Evolutionary conservation across 2,888 invertebrate species (phyloP), one percentile per base, ranked within the genome.

Genomic region (Bhutanitis thaidina): DNA sequence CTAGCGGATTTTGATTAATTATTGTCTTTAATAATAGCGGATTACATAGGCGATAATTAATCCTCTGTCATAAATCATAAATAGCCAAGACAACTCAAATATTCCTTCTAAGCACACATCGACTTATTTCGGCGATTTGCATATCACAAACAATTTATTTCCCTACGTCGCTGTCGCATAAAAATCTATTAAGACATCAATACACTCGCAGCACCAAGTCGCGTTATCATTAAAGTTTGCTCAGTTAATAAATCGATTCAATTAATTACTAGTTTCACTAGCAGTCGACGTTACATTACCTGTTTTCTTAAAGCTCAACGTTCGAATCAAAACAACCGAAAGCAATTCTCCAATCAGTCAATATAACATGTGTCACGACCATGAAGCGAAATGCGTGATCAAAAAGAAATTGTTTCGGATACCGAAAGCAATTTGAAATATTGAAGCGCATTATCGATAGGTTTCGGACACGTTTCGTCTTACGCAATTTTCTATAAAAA

Each of bases 201-300:
- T 49, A 43, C n/a, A 37, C 37, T 9, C 16, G 32, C 9, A 14
- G 25, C 27, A n/a, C 12, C 3, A 30, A 32, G 43, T 25, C 12
- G 29, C 15, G 16, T 8, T 39, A 37, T 10, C 50, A 29, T 40
- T 44, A 39, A 44, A 44, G 39, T 43, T 43, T 38, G 43, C 30
- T 32, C 29, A 12, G 39, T 44, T 49, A 44, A 50, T 49, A 44
- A 44, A 50, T 50, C 39, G 50, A 44, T 44, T 44, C 44, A 7
- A 50, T 50, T 16, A 50, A 50, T 50, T 39, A 44, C 39, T 40
- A 35, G 44, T 50, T 50, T 50, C 44, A 40, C 44, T 39, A 12
- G 32, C 20, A 15, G 12, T 10, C 20, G 38, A 16, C 16, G 16
- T 16, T 37, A 37, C 20, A 37, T 49, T 38, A 49, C 43, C 43